Evolutionary conservation across 2,888 invertebrate species (phyloP).

Genomic region (Dicycla oo): DNA sequence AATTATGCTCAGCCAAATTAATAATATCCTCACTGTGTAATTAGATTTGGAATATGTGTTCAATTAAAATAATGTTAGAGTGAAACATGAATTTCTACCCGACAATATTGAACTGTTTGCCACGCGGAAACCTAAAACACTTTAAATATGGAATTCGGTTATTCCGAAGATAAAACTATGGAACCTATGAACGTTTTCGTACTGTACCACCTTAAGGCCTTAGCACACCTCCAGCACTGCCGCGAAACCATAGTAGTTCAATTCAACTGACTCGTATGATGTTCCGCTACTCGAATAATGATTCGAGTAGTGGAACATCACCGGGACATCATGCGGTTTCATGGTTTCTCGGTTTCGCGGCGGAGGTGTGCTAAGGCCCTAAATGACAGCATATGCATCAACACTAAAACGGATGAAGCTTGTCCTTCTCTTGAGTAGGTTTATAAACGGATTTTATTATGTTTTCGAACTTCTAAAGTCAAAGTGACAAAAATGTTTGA

Average conservation of each 20-base stretch:
- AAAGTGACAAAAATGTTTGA: not conserved
- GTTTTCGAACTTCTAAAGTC: not conserved
- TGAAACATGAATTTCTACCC: not conserved
- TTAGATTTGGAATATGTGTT: slow-evolving; percentile 13
- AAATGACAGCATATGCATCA: not conserved
- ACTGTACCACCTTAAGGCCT: no score
- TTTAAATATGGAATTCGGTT: no score
- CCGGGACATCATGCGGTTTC: no score
- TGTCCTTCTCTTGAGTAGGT: not conserved
- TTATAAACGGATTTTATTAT: not conserved
- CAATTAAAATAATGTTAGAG: slow-evolving; percentile 10
- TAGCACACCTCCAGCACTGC: no score
- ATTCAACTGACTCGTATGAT: no score
- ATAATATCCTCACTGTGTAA: slow-evolving; percentile 25
- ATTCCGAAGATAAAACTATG: no score
- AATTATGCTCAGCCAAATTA: slow-evolving; percentile 31
- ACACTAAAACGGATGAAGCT: not conserved
- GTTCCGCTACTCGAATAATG: no score
- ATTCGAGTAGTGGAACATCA: no score
- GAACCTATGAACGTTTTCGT: no score
- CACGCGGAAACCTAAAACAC: not conserved
- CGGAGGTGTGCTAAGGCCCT: no score
- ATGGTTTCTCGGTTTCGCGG: no score
- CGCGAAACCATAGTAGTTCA: no score
- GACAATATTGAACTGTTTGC: not conserved